Base-by-base conservation (phyloP, 2,113 vertebrate species). In the Condylura cristata region DNA sequence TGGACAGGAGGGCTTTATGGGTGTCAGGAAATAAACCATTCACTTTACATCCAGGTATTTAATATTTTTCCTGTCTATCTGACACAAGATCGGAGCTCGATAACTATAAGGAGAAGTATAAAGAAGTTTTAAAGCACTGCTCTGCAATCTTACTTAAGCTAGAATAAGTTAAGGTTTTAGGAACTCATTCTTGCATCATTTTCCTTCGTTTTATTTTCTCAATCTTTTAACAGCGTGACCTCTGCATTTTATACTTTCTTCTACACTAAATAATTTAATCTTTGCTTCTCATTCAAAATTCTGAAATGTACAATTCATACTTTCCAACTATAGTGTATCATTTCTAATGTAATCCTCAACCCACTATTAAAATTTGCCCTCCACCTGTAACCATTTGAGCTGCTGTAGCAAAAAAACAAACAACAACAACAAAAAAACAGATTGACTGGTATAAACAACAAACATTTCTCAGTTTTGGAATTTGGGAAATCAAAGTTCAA, bases 131-230 rank as follows among this genome's bases (percentile, higher is more conserved):
- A 87, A 91, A 93, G 48, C 32, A 48, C 3, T 18, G 22, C 10
- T 65, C 53, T 75, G 34, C 72, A 70, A 76, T 80, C 81, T 81
- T 81, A 44, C 32, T 84, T 87, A 68, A 90, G 12, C 12, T 85
- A 90, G 24, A 74, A 56, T 83, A 39, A 63, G 83, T 34, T 37
- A 16, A 79, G 20, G 5, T 41, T 58, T 84, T 39, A 81, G 37
- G 11, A 68, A 84, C 14, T 74, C 8, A 84, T 79, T 76, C 16
- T 65, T 68, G 12, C n/a, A 26, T 74, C 28, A 60, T 60, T 72
- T 70, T 93, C 65, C 56, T 86, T 72, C n/a, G 75, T 44, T 86
- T 37, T 90, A 30, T 58, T 44, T 86, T 90, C 51, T 75, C 86
- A 48, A 18, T 32, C 63, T 39, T 20, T 78, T 79, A 61, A 56